Percentiles rank a stretch among this genome's conserved stretches.
Conservation (phyloP, 2,113 vertebrate species). For the Cranoglanis bouderius region DNA sequence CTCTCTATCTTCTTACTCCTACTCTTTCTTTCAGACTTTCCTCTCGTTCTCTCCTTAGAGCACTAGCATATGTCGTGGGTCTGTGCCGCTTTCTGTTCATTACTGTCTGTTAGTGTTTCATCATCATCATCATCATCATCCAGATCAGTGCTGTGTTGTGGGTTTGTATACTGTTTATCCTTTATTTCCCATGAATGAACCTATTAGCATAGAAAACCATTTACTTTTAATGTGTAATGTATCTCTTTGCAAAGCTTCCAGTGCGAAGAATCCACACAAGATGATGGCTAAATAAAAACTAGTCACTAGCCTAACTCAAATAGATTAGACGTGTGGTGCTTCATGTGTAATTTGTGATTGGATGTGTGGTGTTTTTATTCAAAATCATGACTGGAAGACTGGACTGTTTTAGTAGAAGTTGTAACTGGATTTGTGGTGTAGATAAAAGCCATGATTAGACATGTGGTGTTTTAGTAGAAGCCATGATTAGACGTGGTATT, state of each 20-base stretch:
- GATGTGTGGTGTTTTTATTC: background rate
- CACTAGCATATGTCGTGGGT: conserved; percentile 37
- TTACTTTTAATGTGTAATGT: background rate
- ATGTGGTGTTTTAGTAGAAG: background rate
- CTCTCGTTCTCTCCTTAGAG: conserved; percentile 22
- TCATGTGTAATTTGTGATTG: background rate
- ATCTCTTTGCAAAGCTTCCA: background rate
- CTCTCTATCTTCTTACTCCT: background rate
- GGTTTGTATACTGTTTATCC: background rate
- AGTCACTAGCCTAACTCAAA: background rate
- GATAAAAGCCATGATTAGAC: background rate
- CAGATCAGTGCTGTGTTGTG: background rate
- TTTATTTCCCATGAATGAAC: background rate
- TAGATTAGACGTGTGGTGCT: background rate
- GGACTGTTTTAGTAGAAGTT: background rate
- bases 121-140: background rate
- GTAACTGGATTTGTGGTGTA: background rate
- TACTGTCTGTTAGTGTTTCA: background rate
- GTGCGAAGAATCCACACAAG: conserved; percentile 5
- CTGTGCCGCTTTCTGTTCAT: conserved; percentile 52
- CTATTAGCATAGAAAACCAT: background rate
- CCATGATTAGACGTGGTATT: background rate
- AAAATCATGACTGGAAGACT: background rate
- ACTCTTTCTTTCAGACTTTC: conserved; percentile 49
- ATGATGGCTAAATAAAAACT: background rate